These are phyloP conservation scores for Spisula solida DNA, from an alignment of 2,888 invertebrate genomes.

Conservation along the genomic window DNA sequence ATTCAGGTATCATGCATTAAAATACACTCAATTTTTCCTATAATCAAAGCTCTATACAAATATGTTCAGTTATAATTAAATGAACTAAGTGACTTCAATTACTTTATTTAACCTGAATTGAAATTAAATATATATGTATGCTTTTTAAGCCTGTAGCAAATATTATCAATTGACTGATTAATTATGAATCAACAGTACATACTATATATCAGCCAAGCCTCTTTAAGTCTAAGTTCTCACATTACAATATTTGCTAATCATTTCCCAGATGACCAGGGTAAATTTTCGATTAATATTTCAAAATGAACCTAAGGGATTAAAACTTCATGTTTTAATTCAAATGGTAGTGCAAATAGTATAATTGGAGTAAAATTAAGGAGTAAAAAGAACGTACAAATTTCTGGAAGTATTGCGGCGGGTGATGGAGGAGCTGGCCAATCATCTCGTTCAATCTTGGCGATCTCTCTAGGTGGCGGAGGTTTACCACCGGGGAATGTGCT, in stretches of 20 bases:
- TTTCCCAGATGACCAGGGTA: too few species aligned
- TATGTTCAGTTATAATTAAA: too few species aligned
- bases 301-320: neutral
- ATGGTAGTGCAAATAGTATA: neutral
- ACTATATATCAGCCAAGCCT: neutral
- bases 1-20: too few species aligned
- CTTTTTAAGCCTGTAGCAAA: too few species aligned
- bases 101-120: too few species aligned
- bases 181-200: neutral
- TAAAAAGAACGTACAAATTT: conserved; percentile 79
- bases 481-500: conserved; percentile 85
- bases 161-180: neutral
- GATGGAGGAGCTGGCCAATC: conserved; percentile 85
- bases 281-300: too few species aligned
- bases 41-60: too few species aligned
- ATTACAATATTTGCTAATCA: too few species aligned
- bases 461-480: conserved; percentile 81
- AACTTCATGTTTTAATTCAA: neutral
- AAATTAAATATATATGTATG: too few species aligned
- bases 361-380: neutral
- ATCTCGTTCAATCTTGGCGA: conserved; percentile 84
- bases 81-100: too few species aligned
- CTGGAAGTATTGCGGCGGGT: conserved; percentile 83
- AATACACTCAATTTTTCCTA: too few species aligned
- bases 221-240: too few species aligned